Evolutionary conservation across 1,140 invertebrate genomes (phyloP).

Genomic region (Ctenoplectra terminalis): DNA sequence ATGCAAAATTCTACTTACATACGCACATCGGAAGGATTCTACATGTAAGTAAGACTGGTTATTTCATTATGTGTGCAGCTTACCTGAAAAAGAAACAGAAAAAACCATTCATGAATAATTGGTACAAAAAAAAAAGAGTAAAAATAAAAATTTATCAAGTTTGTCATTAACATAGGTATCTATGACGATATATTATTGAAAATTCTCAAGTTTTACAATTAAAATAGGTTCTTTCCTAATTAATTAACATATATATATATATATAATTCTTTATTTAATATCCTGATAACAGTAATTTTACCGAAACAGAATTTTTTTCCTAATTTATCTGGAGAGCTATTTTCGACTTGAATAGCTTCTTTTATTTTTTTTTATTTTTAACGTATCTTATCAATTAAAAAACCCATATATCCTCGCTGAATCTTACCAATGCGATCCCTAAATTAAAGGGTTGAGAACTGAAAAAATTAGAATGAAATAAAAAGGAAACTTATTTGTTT

Average conservation of each 20-base stretch:
- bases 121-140: not conserved
- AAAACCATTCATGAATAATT: not conserved
- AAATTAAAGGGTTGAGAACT: too few species aligned
- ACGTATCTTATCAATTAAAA: not conserved
- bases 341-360: not conserved
- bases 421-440: too few species aligned
- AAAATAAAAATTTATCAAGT: not conserved
- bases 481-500: too few species aligned
- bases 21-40: constrained; percentile 9
- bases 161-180: not conserved
- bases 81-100: constrained; percentile 41
- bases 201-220: too few species aligned
- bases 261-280: too few species aligned
- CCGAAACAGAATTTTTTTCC: not conserved
- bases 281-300: not conserved
- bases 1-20: constrained; percentile 41
- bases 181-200: not conserved
- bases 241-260: not conserved
- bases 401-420: not conserved
- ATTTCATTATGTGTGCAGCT: constrained; percentile 40
- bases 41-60: constrained; percentile 25
- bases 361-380: not conserved
- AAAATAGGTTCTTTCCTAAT: not conserved
- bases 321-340: not conserved
- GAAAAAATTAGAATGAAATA: too few species aligned